phyloP scores from a whole-genome alignment of 2,797 vertebrate genomes.

The Ptychadena robeensis region DNA sequence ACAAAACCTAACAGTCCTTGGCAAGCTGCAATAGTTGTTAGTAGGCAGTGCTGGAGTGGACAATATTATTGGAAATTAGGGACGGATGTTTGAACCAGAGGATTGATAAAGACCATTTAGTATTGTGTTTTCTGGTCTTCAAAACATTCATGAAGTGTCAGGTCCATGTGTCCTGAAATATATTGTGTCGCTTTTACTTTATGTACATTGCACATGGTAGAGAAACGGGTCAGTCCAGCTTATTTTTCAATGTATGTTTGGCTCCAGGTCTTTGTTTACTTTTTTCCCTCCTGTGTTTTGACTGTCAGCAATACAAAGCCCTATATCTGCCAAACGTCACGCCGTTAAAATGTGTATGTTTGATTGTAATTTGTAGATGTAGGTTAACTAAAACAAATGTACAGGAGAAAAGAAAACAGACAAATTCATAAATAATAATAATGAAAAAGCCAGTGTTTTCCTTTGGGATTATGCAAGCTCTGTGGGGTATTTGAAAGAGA shows the following conservation, averaged over 20 bases:
- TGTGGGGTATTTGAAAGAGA: slow-evolving; percentile 7
- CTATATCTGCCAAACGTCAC: background rate
- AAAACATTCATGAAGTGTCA: too few species aligned
- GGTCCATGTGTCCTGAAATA: too few species aligned
- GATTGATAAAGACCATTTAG: too few species aligned
- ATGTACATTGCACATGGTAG: background rate
- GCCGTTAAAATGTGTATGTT: background rate
- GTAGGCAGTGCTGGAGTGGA: too few species aligned
- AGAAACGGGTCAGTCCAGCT: background rate
- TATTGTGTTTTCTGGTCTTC: too few species aligned
- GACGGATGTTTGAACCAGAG: too few species aligned
- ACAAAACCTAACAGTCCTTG: too few species aligned
- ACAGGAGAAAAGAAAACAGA: background rate
- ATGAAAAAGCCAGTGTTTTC: slow-evolving; percentile 19
- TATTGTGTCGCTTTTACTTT: too few species aligned
- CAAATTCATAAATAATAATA: background rate
- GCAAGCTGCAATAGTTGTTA: too few species aligned
- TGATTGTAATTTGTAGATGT: slow-evolving; percentile 11
- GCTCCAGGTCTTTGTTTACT: background rate
- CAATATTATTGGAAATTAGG: too few species aligned
- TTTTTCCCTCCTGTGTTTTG: background rate
- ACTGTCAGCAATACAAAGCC: background rate
- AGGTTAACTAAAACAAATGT: background rate
- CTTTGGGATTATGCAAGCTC: slow-evolving; percentile 22
- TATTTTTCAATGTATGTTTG: background rate